Evolutionary conservation across 1,140 invertebrate genomes (phyloP), one percentile per base, ranked within the genome.

Genomic region (Neomicropteryx cornuta): DNA sequence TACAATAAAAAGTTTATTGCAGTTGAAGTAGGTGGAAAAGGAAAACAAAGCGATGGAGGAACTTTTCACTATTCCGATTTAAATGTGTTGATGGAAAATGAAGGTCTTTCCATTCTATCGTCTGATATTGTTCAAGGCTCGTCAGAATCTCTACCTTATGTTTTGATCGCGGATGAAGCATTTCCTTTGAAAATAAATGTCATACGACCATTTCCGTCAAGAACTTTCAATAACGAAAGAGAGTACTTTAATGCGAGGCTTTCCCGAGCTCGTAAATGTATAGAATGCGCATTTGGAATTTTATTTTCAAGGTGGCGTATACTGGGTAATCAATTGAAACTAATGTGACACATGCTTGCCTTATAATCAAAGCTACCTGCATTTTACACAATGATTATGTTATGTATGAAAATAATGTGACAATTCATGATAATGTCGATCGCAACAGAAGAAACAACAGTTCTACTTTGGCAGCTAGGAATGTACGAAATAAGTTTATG

Each of bases 81-180:
- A 23, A 43, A 33, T 17, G 17, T 18, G 41, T 13, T 24, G 20
- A 28, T 47, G 18, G 31, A 44, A 37, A 42, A 35, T 33, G 34
- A 47, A 17, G 21, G 14, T 29, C 38, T 47, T 33, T 22, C 36
- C 42, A 42, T 45, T 39, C 46, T 42, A 10, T 27, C 37, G 10
- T 23, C 41, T 37, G 35, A 36, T 32, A 22, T 38, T 51, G 27
- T 49, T 52, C 41, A 22, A 24, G 39, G 41, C 30, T 42, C 17
- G 27, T 49, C 33, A 33, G 34, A 42, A 35, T 33, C 42, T 18
- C 28, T 45, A 23, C 42, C 46, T 41, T 50, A 53, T 43, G 45
- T 58, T 41, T 49, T 66, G 43, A 43, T 66, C 19, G 60, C 44
- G 28, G 63, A 67, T 52, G 58, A 62, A 24, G 56, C 54, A 22